These are phyloP conservation scores for Tachysurus vachellii DNA, from an alignment of 2,113 vertebrate species.

Conservation along the genomic window DNA sequence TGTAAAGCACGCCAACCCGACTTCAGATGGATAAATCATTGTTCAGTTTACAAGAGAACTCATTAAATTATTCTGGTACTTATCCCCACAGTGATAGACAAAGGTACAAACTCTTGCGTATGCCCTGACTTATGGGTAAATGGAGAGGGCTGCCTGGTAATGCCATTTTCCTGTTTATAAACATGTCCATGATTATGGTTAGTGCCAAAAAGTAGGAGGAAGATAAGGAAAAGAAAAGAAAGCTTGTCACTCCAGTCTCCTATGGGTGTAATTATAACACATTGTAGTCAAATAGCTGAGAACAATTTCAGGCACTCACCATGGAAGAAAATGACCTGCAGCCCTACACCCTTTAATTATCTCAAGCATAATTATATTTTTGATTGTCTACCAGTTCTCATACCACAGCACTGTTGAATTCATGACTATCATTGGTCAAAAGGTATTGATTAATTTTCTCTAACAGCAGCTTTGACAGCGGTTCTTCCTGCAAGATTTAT, in stretches of 20 bases:
- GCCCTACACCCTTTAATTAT: constrained; percentile 47
- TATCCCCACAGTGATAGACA: not conserved
- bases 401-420: constrained; percentile 14
- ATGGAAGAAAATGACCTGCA: constrained; percentile 51
- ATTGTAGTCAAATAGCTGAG: constrained; percentile 49
- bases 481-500: not conserved
- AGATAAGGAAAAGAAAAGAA: not conserved
- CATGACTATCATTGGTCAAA: not conserved
- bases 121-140: constrained; percentile 20
- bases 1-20: not conserved
- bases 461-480: not conserved
- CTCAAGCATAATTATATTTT: constrained; percentile 54
- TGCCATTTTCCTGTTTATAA: constrained; percentile 34
- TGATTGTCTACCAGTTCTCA: constrained; percentile 45
- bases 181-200: constrained; percentile 30
- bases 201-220: constrained; percentile 22
- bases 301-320: constrained; percentile 44
- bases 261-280: constrained; percentile 47
- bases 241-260: constrained; percentile 25
- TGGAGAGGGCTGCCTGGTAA: not conserved
- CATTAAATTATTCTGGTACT: not conserved
- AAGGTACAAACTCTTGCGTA: not conserved
- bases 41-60: not conserved
- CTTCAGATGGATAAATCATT: not conserved
- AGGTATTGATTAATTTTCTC: not conserved